phyloP scores from a whole-genome alignment of 1,140 invertebrate genomes.

The Drosophila yakuba region DNA sequence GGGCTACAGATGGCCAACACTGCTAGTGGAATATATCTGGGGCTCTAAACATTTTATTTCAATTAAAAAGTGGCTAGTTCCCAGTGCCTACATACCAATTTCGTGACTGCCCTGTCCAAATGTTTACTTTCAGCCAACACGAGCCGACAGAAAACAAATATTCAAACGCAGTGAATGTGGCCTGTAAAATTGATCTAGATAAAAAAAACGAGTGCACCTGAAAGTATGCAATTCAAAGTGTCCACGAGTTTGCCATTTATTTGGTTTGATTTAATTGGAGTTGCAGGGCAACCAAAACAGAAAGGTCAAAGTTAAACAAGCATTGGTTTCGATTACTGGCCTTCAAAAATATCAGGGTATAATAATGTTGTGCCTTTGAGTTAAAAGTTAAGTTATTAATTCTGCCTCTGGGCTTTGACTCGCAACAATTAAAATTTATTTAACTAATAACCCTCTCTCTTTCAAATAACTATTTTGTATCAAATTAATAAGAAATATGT shows the following conservation, averaged over 20 bases:
- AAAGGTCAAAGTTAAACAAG: conserved; percentile 25
- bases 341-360: no score
- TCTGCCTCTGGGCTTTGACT: neutral
- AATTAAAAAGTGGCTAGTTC: conserved; percentile 62
- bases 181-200: conserved; percentile 60
- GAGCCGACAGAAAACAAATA: conserved; percentile 11
- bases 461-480: no score
- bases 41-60: conserved; percentile 70
- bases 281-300: neutral
- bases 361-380: no score
- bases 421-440: neutral
- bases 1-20: neutral
- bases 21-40: conserved; percentile 7
- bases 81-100: conserved; percentile 44
- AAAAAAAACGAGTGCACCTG: conserved; percentile 41
- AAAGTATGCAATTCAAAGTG: conserved; percentile 48
- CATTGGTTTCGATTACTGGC: neutral
- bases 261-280: conserved; percentile 11
- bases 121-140: conserved; percentile 65
- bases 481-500: no score
- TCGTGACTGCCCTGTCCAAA: conserved; percentile 23
- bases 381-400: no score
- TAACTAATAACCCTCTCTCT: no score
- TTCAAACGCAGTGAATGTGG: conserved; percentile 11
- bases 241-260: conserved; percentile 10